Conservation (phyloP, 2,888 invertebrate species). For the Dicyrtoma fusca region DNA sequence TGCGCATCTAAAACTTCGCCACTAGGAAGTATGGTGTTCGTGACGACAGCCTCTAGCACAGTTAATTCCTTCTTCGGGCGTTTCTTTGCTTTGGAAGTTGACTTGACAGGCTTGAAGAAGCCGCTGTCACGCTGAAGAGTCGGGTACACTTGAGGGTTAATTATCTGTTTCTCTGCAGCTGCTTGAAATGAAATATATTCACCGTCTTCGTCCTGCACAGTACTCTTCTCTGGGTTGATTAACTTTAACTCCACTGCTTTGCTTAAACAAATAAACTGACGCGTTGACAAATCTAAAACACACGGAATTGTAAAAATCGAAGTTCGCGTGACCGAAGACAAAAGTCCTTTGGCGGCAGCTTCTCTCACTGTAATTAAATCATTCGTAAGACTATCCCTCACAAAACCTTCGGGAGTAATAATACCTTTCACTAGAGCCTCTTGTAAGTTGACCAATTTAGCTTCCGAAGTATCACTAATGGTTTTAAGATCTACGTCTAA, state of each 20-base stretch:
- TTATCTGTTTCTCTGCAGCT: slow-evolving; percentile 75
- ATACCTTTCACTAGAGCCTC: slow-evolving; percentile 83
- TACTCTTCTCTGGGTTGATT: slow-evolving; percentile 65
- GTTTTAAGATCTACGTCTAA: slow-evolving; percentile 84
- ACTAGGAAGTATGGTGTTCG: slow-evolving; percentile 83
- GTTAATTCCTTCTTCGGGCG: slow-evolving; percentile 71
- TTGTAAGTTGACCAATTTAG: slow-evolving; percentile 78
- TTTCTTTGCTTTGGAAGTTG: slow-evolving; percentile 64
- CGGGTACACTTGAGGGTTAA: slow-evolving; percentile 76
- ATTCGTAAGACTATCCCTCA: slow-evolving; percentile 73
- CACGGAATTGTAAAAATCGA: slow-evolving; percentile 92
- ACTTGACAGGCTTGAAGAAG: slow-evolving; percentile 60
- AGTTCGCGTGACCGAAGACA: slow-evolving; percentile 82
- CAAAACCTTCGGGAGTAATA: slow-evolving; percentile 72
- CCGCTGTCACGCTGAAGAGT: slow-evolving; percentile 52
- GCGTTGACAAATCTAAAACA: slow-evolving; percentile 79
- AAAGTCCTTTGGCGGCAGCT: slow-evolving; percentile 85
- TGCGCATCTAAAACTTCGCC: slow-evolving; percentile 80
- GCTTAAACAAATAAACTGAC: slow-evolving; percentile 82
- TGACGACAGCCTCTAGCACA: slow-evolving; percentile 85
- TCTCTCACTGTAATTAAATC: slow-evolving; percentile 78
- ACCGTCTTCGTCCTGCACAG: slow-evolving; percentile 59
- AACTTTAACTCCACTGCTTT: slow-evolving; percentile 76
- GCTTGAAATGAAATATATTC: slow-evolving; percentile 62
- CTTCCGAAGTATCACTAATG: slow-evolving; percentile 77